Conservation (phyloP, 2,888 invertebrate species). For the Emmelina monodactyla region DNA sequence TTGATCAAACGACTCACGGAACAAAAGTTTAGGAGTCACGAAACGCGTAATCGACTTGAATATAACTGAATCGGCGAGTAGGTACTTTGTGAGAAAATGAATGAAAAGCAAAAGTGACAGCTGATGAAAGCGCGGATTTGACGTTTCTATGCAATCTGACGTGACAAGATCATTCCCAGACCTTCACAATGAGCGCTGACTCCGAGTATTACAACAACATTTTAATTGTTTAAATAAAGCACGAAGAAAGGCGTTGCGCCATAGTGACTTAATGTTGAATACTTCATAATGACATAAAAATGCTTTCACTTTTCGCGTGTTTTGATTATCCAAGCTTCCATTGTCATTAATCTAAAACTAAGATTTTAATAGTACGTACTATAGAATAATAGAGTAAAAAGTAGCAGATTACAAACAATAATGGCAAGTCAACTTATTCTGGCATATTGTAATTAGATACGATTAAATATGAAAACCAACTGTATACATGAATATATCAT, state of each 20-base stretch:
- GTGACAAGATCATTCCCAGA: constrained; percentile 22
- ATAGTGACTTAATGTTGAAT: constrained; percentile 22
- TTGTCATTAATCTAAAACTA: background rate
- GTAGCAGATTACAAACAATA: background rate
- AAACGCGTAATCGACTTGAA: background rate
- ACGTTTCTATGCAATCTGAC: constrained; percentile 21
- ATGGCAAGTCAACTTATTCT: background rate
- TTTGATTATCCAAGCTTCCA: background rate
- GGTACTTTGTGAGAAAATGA: constrained; percentile 11
- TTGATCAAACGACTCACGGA: background rate
- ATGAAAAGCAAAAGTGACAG: constrained; percentile 34
- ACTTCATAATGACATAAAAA: constrained; percentile 23
- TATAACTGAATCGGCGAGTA: background rate
- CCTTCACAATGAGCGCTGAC: constrained; percentile 24
- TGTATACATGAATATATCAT: background rate
- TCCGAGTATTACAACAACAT: constrained; percentile 12
- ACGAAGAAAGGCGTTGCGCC: constrained; percentile 42
- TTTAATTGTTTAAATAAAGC: constrained; percentile 1
- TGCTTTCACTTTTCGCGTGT: constrained; percentile 27
- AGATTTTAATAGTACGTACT: background rate
- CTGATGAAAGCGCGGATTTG: constrained; percentile 31
- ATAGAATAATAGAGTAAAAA: background rate
- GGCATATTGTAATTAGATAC: background rate
- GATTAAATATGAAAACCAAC: too few relatives aligned
- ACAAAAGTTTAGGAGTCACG: constrained; percentile 14